phyloP scores from a whole-genome alignment of 2,888 invertebrate species.

The Agrenia bidenticulata region DNA sequence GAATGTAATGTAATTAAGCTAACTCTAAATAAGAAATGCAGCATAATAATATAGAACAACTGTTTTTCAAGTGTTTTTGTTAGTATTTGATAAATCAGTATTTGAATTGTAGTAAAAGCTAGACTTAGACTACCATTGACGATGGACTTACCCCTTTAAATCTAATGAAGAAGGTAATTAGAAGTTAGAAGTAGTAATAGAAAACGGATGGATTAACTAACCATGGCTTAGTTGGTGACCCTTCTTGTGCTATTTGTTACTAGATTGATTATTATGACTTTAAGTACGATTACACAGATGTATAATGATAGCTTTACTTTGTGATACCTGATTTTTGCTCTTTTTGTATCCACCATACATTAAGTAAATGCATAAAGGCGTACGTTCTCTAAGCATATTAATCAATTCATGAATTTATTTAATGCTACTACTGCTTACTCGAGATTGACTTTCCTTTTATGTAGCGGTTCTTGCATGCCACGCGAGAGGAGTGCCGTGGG shows the following conservation, averaged over 20 bases:
- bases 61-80: slow-evolving; percentile 5
- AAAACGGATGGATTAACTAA: too few species aligned
- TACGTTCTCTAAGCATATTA: too few species aligned
- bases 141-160: too few species aligned
- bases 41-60: background rate
- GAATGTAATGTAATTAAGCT: background rate
- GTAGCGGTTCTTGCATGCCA: too few species aligned
- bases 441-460: too few species aligned
- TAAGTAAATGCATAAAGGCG: slow-evolving; percentile 7
- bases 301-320: slow-evolving; percentile 48
- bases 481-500: too few species aligned
- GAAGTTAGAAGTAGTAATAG: too few species aligned
- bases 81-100: slow-evolving; percentile 8
- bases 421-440: too few species aligned
- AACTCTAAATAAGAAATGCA: background rate
- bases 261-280: slow-evolving; percentile 15
- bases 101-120: background rate
- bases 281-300: slow-evolving; percentile 16
- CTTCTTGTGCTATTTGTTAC: slow-evolving; percentile 5
- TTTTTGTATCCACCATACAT: slow-evolving; percentile 38
- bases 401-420: too few species aligned
- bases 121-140: too few species aligned
- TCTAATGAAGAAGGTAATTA: too few species aligned
- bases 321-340: slow-evolving; percentile 49
- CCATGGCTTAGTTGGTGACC: slow-evolving; percentile 4